These are phyloP conservation scores for Dissostichus mawsoni DNA, from an alignment of 2,113 vertebrate species.

Conservation along the genomic window DNA sequence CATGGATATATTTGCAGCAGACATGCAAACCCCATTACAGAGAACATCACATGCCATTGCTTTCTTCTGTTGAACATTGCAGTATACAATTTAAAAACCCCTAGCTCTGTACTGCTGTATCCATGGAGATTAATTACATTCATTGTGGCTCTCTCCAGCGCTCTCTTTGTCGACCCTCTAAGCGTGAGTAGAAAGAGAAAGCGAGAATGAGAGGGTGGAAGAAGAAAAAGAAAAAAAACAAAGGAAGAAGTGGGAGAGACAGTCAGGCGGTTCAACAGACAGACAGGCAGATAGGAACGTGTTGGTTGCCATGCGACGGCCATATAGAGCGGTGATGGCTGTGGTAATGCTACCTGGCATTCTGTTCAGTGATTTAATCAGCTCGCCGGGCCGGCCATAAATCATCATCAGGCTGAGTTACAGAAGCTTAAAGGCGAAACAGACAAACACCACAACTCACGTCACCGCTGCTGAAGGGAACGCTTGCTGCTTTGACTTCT, in stretches of 20 bases:
- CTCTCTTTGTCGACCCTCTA: background rate
- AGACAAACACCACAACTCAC: slow-evolving; percentile 38
- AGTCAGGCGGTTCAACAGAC: slow-evolving; percentile 42
- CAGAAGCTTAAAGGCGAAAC: slow-evolving; percentile 57
- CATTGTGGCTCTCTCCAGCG: background rate
- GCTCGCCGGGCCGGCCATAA: slow-evolving; percentile 70
- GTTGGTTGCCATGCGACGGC: slow-evolving; percentile 73
- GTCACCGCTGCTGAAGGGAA: slow-evolving; percentile 26
- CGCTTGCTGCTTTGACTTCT: slow-evolving; percentile 40
- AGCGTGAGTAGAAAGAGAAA: background rate
- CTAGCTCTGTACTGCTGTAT: slow-evolving; percentile 18
- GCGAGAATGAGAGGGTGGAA: background rate
- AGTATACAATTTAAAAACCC: slow-evolving; percentile 28
- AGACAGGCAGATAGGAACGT: slow-evolving; percentile 46
- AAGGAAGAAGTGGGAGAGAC: slow-evolving; percentile 19
- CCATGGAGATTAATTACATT: slow-evolving; percentile 55
- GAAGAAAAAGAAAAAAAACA: background rate
- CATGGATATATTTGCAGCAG: slow-evolving; percentile 26
- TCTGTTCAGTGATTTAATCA: slow-evolving; percentile 79
- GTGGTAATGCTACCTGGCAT: slow-evolving; percentile 74
- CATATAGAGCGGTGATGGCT: slow-evolving; percentile 68
- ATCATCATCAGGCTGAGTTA: slow-evolving; percentile 77
- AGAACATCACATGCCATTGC: slow-evolving; percentile 11
- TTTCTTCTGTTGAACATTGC: slow-evolving; percentile 29
- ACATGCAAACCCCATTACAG: slow-evolving; percentile 23